Evolutionary conservation across 2,888 invertebrate genomes (phyloP), one percentile per base, ranked within the genome.

Genomic region (Mamestra brassicae): DNA sequence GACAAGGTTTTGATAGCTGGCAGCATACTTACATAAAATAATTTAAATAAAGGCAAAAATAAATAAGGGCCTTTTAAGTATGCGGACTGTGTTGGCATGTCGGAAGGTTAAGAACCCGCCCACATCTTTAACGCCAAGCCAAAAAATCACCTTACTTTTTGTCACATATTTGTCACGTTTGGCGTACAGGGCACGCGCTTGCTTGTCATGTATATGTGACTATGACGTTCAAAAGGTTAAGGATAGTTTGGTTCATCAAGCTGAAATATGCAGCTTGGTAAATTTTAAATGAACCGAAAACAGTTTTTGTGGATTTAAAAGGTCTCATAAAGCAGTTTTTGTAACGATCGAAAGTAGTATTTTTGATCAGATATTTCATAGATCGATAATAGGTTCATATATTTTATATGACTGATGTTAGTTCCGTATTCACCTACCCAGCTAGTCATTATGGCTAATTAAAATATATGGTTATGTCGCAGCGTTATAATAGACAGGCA

Each of bases 401-500:
- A 52, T 58, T 65, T 45, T 26, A 36, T 13, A n/a, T 42, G 13
- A 52, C 17, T 17, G 52, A 66, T 71, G 11, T 47, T 26, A 69
- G n/a, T 79, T 70, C 34, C 60, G 64, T 76, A 67, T 68, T 70
- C 66, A 80, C 36, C 5, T 78, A 68, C 36, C 78, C 82, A 86
- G 84, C 79, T 84, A 86, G 82, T 84, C 82, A 77, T 72, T 74
- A 60, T 82, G 83, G 70, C 78, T 80, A 77, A 72, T 73, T 55
- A 75, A 75, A 63, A 11, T 17, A 63, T 47, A n/a, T 13, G 10
- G 63, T 62, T 67, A 50, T 63, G 61, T 69, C 54, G 11, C 61
- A 66, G 54, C 36, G n/a, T 62, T 58, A 58, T 57, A 57, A 76
- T 65, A 54, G 17, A 36, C 36, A 34, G 8, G 10, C 6, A 47